A percentile compares a stretch with the other conserved stretches of the same genome.
Conservation (phyloP, 2,888 invertebrate species). For the Lamproptera curius region DNA sequence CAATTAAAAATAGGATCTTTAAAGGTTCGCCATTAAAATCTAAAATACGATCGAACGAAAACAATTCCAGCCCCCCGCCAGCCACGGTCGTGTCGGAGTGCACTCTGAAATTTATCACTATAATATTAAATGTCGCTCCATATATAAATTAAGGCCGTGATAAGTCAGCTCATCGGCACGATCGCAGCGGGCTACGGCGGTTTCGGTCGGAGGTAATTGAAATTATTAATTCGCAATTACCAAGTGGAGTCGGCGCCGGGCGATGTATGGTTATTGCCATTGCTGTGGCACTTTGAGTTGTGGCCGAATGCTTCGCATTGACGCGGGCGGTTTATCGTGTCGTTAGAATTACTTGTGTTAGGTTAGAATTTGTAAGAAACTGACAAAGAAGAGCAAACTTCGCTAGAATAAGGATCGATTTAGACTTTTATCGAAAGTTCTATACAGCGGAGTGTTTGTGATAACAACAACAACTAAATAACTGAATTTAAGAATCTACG, state of each 20-base stretch:
- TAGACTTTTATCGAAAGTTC: too few relatives aligned
- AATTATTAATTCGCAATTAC: constrained; percentile 46
- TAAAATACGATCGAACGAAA: constrained; percentile 46
- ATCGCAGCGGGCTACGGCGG: constrained; percentile 35
- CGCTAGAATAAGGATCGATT: too few relatives aligned
- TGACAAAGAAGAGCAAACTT: too few relatives aligned
- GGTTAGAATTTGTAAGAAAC: too few relatives aligned
- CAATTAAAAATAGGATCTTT: constrained; percentile 66
- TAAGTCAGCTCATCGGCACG: constrained; percentile 45
- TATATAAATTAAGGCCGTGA: constrained; percentile 55
- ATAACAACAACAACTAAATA: too few relatives aligned
- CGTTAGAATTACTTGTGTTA: too few relatives aligned
- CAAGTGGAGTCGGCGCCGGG: constrained; percentile 30
- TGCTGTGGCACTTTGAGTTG: constrained; percentile 10
- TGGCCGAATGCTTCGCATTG: constrained; percentile 6
- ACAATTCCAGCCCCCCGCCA: constrained; percentile 61
- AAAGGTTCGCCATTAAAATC: constrained; percentile 60
- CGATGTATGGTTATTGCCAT: constrained; percentile 26
- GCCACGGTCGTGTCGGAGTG: constrained; percentile 35
- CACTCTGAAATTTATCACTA: constrained; percentile 54
- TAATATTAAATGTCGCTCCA: constrained; percentile 60
- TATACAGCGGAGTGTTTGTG: too few relatives aligned
- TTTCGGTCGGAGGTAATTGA: constrained; percentile 44
- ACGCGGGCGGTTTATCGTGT: constrained; percentile 4
- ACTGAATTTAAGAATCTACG: too few relatives aligned